These are phyloP conservation scores for Zaprionus ghesquierei DNA, from an alignment of 1,140 invertebrate genomes.

Conservation along the genomic window DNA sequence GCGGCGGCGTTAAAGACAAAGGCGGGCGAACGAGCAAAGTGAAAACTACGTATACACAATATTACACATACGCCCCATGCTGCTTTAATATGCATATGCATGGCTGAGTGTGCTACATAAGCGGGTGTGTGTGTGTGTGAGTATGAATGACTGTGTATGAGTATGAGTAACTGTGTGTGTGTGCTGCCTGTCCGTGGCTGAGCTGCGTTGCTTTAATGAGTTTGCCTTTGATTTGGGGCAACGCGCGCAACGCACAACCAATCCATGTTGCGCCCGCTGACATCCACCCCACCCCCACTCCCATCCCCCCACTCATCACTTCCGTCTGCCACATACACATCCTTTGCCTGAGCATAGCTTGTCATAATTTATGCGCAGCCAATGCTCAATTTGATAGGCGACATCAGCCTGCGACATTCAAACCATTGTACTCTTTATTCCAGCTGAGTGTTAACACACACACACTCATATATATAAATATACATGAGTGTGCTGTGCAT, in stretches of 20 bases:
- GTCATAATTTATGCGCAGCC: slow-evolving; percentile 74
- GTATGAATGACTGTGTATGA: background rate
- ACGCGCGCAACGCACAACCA: slow-evolving; percentile 39
- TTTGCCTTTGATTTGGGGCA: slow-evolving; percentile 74
- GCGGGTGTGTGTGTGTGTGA: background rate
- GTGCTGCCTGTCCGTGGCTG: slow-evolving; percentile 47
- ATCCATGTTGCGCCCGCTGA: background rate
- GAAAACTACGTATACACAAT: slow-evolving; percentile 38
- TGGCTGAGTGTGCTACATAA: slow-evolving; percentile 22
- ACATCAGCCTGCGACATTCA: slow-evolving; percentile 54
- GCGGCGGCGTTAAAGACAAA: slow-evolving; percentile 30
- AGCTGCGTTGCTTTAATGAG: slow-evolving; percentile 66
- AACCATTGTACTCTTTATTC: slow-evolving; percentile 50
- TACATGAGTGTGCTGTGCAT: background rate
- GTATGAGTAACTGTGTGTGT: background rate
- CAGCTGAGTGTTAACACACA: slow-evolving; percentile 26
- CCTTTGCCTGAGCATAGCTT: slow-evolving; percentile 5
- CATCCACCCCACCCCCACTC: background rate
- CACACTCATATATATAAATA: background rate
- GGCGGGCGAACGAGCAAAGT: slow-evolving; percentile 15
- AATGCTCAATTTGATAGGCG: slow-evolving; percentile 70
- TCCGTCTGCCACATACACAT: background rate
- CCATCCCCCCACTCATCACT: background rate
- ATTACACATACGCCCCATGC: slow-evolving; percentile 65
- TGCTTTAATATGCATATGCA: slow-evolving; percentile 76